phyloP scores from a whole-genome alignment of 2,888 invertebrate species.

The Frankliniella fusca region DNA sequence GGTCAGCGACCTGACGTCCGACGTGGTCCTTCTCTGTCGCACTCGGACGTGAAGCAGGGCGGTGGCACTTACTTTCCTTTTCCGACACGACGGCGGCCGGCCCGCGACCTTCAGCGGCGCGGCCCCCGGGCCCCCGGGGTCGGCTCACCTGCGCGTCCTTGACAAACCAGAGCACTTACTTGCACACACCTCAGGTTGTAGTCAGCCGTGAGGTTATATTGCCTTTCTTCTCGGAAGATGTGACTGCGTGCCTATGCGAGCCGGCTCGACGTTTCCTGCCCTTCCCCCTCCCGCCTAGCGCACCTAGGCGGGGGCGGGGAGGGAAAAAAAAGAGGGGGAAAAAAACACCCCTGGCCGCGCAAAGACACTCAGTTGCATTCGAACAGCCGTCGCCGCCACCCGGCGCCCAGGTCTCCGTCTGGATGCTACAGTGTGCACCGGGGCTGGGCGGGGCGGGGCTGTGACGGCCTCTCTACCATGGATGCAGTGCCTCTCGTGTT shows the following conservation, averaged over 20 bases:
- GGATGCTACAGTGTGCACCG: neutral
- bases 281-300: neutral
- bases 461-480: too few relatives aligned
- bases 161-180: neutral
- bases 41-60: neutral
- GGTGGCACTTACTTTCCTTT: neutral
- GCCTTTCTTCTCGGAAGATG: neutral
- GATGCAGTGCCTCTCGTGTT: too few relatives aligned
- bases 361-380: neutral
- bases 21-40: neutral
- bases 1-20: neutral
- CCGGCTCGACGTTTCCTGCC: neutral
- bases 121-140: neutral
- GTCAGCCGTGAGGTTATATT: too few relatives aligned
- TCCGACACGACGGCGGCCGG: neutral
- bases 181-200: too few relatives aligned
- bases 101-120: neutral
- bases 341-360: neutral
- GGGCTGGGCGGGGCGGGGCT: too few relatives aligned
- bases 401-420: neutral
- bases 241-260: neutral
- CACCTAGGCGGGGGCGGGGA: neutral
- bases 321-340: too few relatives aligned
- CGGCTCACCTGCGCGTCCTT: constrained; percentile 6
- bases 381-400: neutral